Evolutionary conservation across 2,888 invertebrate genomes (phyloP).

Genomic region (Drosophila austrosaltans): DNA sequence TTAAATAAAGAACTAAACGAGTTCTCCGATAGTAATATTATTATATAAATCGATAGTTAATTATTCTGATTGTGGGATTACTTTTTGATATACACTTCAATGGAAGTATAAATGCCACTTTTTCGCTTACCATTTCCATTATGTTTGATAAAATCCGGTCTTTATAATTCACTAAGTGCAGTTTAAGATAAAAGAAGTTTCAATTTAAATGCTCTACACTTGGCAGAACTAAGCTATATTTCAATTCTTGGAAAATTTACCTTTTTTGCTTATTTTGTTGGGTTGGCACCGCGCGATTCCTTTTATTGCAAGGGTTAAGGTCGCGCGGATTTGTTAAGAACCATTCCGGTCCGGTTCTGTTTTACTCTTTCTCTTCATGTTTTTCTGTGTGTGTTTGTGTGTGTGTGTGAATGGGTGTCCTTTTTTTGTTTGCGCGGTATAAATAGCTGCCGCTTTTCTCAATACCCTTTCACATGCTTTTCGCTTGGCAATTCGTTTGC

Average conservation of each 20-base stretch:
- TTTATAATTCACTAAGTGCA: slow-evolving; percentile 37
- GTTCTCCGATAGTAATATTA: too few species aligned
- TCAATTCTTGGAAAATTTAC: slow-evolving; percentile 34
- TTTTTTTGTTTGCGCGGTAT: slow-evolving; percentile 19
- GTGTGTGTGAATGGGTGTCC: background rate
- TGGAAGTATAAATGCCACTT: too few species aligned
- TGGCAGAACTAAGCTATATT: slow-evolving; percentile 8
- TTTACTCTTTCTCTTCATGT: background rate
- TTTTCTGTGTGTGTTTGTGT: too few species aligned
- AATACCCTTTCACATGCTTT: slow-evolving; percentile 40
- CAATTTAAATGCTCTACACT: slow-evolving; percentile 13
- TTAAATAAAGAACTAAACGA: too few species aligned
- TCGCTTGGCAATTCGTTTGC: slow-evolving; percentile 26
- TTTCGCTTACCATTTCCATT: background rate
- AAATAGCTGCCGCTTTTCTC: slow-evolving; percentile 45
- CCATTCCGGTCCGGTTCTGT: slow-evolving; percentile 20
- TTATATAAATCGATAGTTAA: too few species aligned
- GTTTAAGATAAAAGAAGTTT: slow-evolving; percentile 30
- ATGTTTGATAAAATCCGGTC: background rate
- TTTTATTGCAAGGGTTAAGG: slow-evolving; percentile 34
- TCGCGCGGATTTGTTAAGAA: slow-evolving; percentile 34
- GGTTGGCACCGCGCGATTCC: background rate
- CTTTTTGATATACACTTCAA: too few species aligned
- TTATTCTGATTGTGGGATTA: too few species aligned
- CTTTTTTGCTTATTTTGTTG: slow-evolving; percentile 3